Percentiles rank a stretch among this genome's conserved stretches.
These are phyloP conservation scores for Tetheella fluctuosa DNA, from an alignment of 2,888 invertebrate genomes.

Conservation along the genomic window DNA sequence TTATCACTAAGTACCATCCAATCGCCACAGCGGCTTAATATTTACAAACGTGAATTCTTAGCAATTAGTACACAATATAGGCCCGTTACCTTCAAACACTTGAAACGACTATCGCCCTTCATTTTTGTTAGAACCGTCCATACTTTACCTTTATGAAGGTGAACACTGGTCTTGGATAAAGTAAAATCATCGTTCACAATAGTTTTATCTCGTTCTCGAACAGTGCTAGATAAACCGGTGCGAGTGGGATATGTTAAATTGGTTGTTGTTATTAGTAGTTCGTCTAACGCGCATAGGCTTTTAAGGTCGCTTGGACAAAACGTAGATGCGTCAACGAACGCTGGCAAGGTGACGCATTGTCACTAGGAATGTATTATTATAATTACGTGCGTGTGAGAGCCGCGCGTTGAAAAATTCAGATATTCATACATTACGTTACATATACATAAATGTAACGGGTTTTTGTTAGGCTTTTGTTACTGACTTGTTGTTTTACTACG, in stretches of 20 bases:
- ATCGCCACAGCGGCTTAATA: slow-evolving; percentile 34
- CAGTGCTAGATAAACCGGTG: slow-evolving; percentile 47
- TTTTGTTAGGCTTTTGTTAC: slow-evolving; percentile 1
- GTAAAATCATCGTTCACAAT: slow-evolving; percentile 62
- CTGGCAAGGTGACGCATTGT: slow-evolving; percentile 80
- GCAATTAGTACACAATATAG: slow-evolving; percentile 66
- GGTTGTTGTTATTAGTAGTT: slow-evolving; percentile 71
- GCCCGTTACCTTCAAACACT: slow-evolving; percentile 73
- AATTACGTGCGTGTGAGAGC: slow-evolving; percentile 52
- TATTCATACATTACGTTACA: slow-evolving; percentile 49
- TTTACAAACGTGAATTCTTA: slow-evolving; percentile 56
- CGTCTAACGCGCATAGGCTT: slow-evolving; percentile 67
- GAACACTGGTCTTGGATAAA: slow-evolving; percentile 55
- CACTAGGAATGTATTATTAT: slow-evolving; percentile 79
- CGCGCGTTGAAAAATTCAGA: slow-evolving; percentile 48
- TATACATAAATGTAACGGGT: slow-evolving; percentile 37
- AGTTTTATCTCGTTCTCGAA: slow-evolving; percentile 60
- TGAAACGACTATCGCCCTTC: slow-evolving; percentile 75
- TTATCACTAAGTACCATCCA: slow-evolving; percentile 6
- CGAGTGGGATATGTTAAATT: slow-evolving; percentile 69
- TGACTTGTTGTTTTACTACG: slow-evolving; percentile 3
- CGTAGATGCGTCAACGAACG: slow-evolving; percentile 82
- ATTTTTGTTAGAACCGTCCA: slow-evolving; percentile 80
- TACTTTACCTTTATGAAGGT: slow-evolving; percentile 77
- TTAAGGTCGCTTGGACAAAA: slow-evolving; percentile 81